Base-by-base conservation (phyloP, 2,797 vertebrate genomes). In the Oryzias dopingdopingensis region DNA sequence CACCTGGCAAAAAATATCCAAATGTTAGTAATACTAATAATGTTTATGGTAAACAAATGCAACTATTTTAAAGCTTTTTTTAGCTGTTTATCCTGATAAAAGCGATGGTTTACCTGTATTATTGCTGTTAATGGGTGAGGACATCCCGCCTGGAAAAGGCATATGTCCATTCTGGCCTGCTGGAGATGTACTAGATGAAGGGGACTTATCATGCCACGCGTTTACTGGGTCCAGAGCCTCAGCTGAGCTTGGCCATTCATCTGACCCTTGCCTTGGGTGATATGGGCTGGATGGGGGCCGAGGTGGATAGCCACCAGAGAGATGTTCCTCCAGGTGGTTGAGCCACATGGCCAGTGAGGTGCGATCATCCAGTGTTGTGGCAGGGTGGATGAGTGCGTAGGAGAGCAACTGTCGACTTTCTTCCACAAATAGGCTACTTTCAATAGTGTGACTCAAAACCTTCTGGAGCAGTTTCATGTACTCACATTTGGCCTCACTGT, bases 341-440 rank as follows among this genome's bases (percentile, higher is more conserved):
- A 98, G 88, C 96, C 96, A 98, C 59, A 96, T 92, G 48, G 96
- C 96, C 63, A 98, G 86, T 0, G 95, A 95, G 46, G 93, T 96
- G 74, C 96, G 95, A 88, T 98, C 96, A 1, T 98, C 96, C 80
- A 96, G 86, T 0, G 96, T 96, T 86, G 96, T 97, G 77, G 96
- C 96, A 0, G 96, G 96, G 79, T 97, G 96, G 83, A 98, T 98
- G 78, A 98, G 96, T n/a, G 96, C 96, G 1, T 98, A 97, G 66
- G 96, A 97, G 4, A 98, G 93, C 74, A 98, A 91, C 88, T 98
- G 96, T 52, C 96, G 90, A 84, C 94, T 96, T 89, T 98, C 96
- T 83, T 98, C 96, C 16, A 97, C 95, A 80, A 96, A 97, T 72
- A 94, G 87, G 76, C 94, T 97, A 89, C 94, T 95, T 89, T 98